Conservation (phyloP, 2,797 vertebrate species). For the Danio kyathit region DNA sequence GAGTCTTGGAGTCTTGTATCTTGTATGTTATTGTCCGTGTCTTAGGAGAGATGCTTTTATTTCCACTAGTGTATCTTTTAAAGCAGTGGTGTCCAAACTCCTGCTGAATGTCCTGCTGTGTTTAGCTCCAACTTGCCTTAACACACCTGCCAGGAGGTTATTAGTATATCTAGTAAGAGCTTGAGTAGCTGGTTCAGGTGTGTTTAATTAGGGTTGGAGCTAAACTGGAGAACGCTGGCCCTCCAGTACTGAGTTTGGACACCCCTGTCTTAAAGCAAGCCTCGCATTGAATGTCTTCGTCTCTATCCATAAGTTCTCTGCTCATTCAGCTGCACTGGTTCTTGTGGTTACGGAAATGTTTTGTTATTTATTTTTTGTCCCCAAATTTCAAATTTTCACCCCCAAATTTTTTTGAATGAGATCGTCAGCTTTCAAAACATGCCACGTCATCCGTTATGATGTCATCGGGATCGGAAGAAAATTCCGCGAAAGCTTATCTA, state of each 20-base stretch:
- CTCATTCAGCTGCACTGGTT: slow-evolving; percentile 35
- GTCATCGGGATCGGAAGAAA: too few relatives aligned
- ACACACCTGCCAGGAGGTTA: too few relatives aligned
- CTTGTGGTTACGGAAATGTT: slow-evolving; percentile 25
- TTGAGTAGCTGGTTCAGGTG: too few relatives aligned
- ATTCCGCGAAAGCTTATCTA: too few relatives aligned
- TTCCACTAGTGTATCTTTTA: slow-evolving; percentile 18
- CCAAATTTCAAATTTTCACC: neutral
- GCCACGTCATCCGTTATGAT: too few relatives aligned
- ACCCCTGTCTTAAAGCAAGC: slow-evolving; percentile 7
- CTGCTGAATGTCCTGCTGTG: too few relatives aligned
- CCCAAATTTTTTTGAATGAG: neutral
- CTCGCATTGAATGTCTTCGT: slow-evolving; percentile 25
- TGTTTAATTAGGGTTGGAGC: too few relatives aligned
- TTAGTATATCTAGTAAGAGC: too few relatives aligned
- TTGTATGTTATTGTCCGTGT: slow-evolving; percentile 67
- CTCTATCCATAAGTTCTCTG: slow-evolving; percentile 7
- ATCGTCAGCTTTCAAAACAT: too few relatives aligned
- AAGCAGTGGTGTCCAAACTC: neutral
- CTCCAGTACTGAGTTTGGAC: too few relatives aligned
- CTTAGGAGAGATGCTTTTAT: slow-evolving; percentile 48
- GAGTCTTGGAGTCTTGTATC: slow-evolving; percentile 55
- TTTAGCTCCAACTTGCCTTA: too few relatives aligned
- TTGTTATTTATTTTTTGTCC: neutral
- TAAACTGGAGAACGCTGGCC: too few relatives aligned